A percentile compares a stretch with the other conserved stretches of the same genome.
Conservation (phyloP, 2,888 invertebrate genomes). For the Labia minor region DNA sequence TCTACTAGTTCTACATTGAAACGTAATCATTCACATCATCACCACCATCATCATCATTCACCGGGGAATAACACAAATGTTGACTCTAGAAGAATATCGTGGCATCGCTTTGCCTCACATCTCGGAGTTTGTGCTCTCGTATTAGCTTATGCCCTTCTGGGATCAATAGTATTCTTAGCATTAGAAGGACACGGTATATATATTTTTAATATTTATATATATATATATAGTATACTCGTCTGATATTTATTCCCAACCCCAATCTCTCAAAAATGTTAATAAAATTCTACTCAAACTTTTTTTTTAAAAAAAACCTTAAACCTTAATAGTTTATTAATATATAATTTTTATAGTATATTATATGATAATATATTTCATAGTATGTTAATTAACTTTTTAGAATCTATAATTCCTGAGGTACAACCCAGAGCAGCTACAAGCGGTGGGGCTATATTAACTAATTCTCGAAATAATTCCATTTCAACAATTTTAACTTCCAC, state of each 20-base stretch:
- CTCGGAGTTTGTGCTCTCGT: conserved; percentile 70
- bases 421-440: neutral
- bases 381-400: neutral
- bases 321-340: too few relatives aligned
- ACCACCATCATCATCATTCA: neutral
- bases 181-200: conserved; percentile 56
- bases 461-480: neutral
- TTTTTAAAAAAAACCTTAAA: too few relatives aligned
- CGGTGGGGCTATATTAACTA: neutral
- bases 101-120: conserved; percentile 32
- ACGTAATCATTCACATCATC: neutral
- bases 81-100: neutral
- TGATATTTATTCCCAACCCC: conserved; percentile 38
- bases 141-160: conserved; percentile 64
- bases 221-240: conserved; percentile 27
- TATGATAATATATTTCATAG: neutral
- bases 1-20: neutral
- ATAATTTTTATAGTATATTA: too few relatives aligned
- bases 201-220: neutral
- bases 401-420: neutral
- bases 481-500: conserved; percentile 15
- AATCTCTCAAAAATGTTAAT: too few relatives aligned
- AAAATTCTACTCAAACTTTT: too few relatives aligned
- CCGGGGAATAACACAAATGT: neutral
- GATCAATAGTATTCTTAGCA: conserved; percentile 64